Base-by-base conservation (phyloP, 2,888 invertebrate genomes). In the Allygus modestus region DNA sequence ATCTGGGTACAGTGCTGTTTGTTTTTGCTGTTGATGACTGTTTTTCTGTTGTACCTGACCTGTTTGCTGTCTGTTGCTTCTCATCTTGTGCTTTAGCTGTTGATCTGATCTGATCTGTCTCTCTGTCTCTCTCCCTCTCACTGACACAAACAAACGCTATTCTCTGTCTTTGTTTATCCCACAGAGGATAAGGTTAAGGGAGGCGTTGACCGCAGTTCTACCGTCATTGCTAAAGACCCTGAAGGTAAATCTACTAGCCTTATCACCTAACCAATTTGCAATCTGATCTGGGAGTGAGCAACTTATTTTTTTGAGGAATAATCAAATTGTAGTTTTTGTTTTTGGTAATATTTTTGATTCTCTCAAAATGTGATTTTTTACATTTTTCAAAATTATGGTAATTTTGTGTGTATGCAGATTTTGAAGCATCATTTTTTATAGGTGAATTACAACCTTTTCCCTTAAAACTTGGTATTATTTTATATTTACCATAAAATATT, bases 221-320 rank as follows among this genome's bases (percentile, higher is more conserved):
- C 97, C 91, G 97, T 97, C 91, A 97, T 97, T 92, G 96, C 96
- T 91, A 97, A 97, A 94, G 97, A 97, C 90, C 96, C 96, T 89
- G 97, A 97, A 94, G 97, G 96, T 92, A 96, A 89, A 88, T 87
- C 82, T 65, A 81, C 51, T 81, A 84, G 46, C 61, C 58, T 58
- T 77, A 77, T 77, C n/a, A 41, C 2, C n/a, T 77, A 65, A 65
- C 26, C 46, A 23, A 26, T 77, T 28, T 46, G 12, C 26, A 51
- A 77, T 77, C 77, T 77, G 77, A 51, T 77, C 51, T 77, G 77
- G 77, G 43, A 77, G 77, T 7, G 73, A 23, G 41, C 73, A 7
- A 37, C 37, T 37, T 7, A 58, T 23, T n/a, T 23, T 58, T 58
- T 58, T 46, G 46, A 17, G 17, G n/a, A 46, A 46, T 46, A 46